A percentile compares a stretch with the other conserved stretches of the same genome.
Conservation (phyloP, 2,113 vertebrate species). For the Campylomormyrus numenius region DNA sequence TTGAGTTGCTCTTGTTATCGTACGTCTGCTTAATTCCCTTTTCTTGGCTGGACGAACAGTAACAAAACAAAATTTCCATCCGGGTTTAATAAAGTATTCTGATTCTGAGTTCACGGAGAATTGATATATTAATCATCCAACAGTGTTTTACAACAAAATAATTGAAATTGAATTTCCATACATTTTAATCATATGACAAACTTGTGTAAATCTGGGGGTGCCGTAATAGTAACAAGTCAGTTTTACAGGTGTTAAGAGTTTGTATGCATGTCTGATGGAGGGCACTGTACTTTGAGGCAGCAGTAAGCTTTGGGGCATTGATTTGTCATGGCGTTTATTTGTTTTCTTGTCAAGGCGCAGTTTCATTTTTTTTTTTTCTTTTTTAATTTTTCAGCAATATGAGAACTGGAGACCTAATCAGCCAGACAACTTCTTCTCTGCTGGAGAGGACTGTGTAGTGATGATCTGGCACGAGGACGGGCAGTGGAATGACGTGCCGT, state of each 20-base stretch:
- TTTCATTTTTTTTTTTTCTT: background rate
- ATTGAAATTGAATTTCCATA: background rate
- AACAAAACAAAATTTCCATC: too few species aligned
- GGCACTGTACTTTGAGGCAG: background rate
- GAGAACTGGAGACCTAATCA: constrained; percentile 93
- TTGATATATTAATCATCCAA: background rate
- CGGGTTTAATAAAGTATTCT: too few species aligned
- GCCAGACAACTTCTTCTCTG: constrained; percentile 92
- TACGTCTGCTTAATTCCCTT: too few species aligned
- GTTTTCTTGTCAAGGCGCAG: background rate
- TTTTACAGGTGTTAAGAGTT: background rate
- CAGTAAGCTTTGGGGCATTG: background rate
- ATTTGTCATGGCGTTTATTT: background rate
- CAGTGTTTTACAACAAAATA: background rate
- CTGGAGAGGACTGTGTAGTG: constrained; percentile 90
- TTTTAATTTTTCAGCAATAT: constrained; percentile 73
- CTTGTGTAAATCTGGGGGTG: background rate
- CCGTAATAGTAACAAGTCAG: background rate
- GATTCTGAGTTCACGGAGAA: background rate
- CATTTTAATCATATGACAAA: background rate
- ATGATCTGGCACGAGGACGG: constrained; percentile 93
- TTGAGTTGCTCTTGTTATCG: background rate
- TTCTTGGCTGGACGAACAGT: too few species aligned
- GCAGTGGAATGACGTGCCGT: constrained; percentile 93
- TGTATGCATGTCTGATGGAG: background rate